Base-by-base conservation (phyloP, 92 coral and sea anemone genomes). In the Zoanthus solanderi region DNA sequence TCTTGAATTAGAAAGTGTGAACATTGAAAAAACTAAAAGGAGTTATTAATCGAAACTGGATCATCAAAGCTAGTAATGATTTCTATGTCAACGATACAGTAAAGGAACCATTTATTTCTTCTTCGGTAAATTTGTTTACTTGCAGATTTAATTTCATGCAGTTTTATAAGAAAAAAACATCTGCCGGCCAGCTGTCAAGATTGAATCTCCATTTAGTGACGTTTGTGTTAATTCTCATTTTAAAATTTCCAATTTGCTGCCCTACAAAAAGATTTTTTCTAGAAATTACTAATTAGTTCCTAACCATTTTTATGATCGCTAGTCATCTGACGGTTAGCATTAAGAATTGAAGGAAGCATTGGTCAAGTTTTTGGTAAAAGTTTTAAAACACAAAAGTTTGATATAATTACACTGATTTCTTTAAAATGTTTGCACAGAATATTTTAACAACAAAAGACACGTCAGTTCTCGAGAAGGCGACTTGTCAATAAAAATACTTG, bases 111-210 rank as follows among this genome's bases (percentile, higher is more conserved):
- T 34, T 63, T 42, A 44, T 80, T 37, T 17, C 58, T 63, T 37
- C 72, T 60, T 61, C 84, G 34, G 71, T 53, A 79, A 79, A 60
- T 79, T 54, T 80, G 47, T 80, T 80, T 63, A 80, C 84, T 61
- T 46, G 9, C 56, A 68, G 60, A 66, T 81, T 66, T 81, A 81
- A 81, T 81, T 29, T 81, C 75, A 67, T 66, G 85, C 60, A 29
- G 85, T 18, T 65, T 80, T 67, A 81, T 44, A 46, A 81, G 66
- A 56, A 66, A 67, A 45, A 65, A 63, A 17, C 75, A 81, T 65
- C 75, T 81, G 85, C 75, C 46, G 45, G 15, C 42, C 85, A 81
- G 60, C 85, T 81, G 85, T 69, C 85, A 81, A 81, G 57, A 9
- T 63, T 6, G 69, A 60, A 80, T 65, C 74, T 47, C 67, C 85